Evolutionary conservation across 2,797 vertebrate genomes (phyloP).

Genomic region (Pterois miles): DNA sequence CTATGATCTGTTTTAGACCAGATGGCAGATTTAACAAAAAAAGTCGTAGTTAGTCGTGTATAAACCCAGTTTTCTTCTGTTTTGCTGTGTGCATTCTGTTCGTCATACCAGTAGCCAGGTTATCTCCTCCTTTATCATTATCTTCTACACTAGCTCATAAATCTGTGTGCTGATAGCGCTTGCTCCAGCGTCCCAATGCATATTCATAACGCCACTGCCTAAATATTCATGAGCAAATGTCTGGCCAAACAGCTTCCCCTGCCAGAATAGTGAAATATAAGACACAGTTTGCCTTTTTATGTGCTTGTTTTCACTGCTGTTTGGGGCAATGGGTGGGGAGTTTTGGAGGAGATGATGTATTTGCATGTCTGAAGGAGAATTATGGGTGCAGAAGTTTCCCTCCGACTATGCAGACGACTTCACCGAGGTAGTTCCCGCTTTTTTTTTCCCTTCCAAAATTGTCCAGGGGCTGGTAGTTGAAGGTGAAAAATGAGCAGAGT

Average conservation of each 20-base stretch:
- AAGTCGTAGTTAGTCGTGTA: neutral
- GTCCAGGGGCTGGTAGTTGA: conserved; percentile 59
- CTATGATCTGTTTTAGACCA: neutral
- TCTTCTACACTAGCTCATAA: conserved; percentile 75
- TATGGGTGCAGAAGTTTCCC: conserved; percentile 58
- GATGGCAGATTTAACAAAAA: neutral
- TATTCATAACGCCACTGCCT: conserved; percentile 77
- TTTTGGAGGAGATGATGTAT: conserved; percentile 64
- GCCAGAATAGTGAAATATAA: conserved; percentile 80
- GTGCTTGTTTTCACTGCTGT: conserved; percentile 74
- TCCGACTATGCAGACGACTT: conserved; percentile 45
- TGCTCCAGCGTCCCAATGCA: conserved; percentile 72
- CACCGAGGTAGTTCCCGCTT: conserved; percentile 21
- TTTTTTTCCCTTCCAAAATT: conserved; percentile 27
- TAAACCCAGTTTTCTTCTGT: neutral
- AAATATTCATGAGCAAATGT: conserved; percentile 85
- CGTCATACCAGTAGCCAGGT: conserved; percentile 60
- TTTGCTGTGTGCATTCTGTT: conserved; percentile 30
- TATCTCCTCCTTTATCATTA: conserved; percentile 79
- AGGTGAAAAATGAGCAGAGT: conserved; percentile 72
- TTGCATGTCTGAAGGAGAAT: conserved; percentile 68
- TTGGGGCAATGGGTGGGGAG: conserved; percentile 62
- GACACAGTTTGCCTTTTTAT: conserved; percentile 78
- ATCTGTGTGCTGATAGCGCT: conserved; percentile 72
- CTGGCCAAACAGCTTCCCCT: conserved; percentile 74